Evolutionary conservation across 2,888 invertebrate genomes (phyloP).

Genomic region (Hypolimnas misippus): DNA sequence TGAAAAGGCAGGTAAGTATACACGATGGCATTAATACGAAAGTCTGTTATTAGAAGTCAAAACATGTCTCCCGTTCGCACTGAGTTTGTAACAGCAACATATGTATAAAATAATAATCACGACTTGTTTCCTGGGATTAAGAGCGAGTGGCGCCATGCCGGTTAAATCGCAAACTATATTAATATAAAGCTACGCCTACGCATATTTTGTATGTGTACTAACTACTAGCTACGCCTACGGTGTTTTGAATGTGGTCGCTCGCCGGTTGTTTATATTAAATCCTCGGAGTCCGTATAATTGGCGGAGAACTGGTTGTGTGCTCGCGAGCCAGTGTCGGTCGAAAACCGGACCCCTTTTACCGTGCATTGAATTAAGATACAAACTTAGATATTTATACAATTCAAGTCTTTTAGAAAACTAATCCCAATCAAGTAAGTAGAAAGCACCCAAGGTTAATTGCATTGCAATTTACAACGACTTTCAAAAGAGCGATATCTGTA

Average conservation of each 20-base stretch:
- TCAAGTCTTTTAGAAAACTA: conserved; percentile 24
- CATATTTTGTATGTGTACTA: conserved; percentile 43
- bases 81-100: conserved; percentile 34
- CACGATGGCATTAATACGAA: conserved; percentile 37
- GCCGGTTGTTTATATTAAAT: conserved; percentile 56
- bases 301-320: conserved; percentile 52
- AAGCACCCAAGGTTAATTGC: conserved; percentile 23
- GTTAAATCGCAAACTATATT: conserved; percentile 36
- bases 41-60: conserved; percentile 39
- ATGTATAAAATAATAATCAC: conserved; percentile 40
- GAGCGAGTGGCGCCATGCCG: conserved; percentile 31
- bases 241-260: conserved; percentile 55
- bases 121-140: conserved; percentile 41
- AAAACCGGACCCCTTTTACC: conserved; percentile 59
- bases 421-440: conserved; percentile 18
- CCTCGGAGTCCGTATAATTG: conserved; percentile 58
- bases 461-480: conserved; percentile 5
- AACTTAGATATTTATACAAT: conserved; percentile 48
- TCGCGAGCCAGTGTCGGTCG: conserved; percentile 45
- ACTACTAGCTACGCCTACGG: conserved; percentile 38
- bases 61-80: conserved; percentile 38
- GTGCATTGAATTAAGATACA: conserved; percentile 61
- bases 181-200: conserved; percentile 41
- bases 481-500: too few relatives aligned
- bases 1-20: conserved; percentile 39